Evolutionary conservation across 1,140 invertebrate genomes (phyloP).

Genomic region (Steinernema feltiae): DNA sequence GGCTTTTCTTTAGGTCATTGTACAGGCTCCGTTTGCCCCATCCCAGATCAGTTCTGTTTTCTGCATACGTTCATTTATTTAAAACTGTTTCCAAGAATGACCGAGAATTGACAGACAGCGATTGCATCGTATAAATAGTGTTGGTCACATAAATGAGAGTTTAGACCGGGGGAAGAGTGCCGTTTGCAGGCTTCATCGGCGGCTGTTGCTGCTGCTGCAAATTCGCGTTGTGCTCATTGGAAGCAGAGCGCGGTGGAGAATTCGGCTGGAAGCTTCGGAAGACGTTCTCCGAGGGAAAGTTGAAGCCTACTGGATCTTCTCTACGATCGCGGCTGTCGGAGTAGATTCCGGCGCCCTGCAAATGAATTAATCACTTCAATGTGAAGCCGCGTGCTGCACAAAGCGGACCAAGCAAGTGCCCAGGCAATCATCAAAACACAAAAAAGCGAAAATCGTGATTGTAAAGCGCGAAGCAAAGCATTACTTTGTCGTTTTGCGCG

Average conservation of each 20-base stretch:
- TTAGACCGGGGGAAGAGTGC: not conserved
- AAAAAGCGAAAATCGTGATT: not conserved
- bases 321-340: not conserved
- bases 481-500: conserved; percentile 3
- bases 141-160: too few relatives aligned
- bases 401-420: not conserved
- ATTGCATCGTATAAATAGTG: too few relatives aligned
- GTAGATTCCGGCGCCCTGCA: not conserved
- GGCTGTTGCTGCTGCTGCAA: not conserved
- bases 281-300: not conserved
- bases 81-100: too few relatives aligned
- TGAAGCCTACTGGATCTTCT: not conserved
- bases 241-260: not conserved
- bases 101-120: too few relatives aligned
- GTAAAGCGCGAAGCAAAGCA: not conserved
- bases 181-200: not conserved
- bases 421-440: not conserved
- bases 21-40: too few relatives aligned
- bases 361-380: not conserved
- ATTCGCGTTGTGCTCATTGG: not conserved
- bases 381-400: not conserved
- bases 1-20: too few relatives aligned
- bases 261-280: not conserved
- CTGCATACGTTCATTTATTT: too few relatives aligned
- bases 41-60: too few relatives aligned